Evolutionary conservation across 2,797 vertebrate genomes (phyloP).

Genomic region (Cirrhinus mrigala): DNA sequence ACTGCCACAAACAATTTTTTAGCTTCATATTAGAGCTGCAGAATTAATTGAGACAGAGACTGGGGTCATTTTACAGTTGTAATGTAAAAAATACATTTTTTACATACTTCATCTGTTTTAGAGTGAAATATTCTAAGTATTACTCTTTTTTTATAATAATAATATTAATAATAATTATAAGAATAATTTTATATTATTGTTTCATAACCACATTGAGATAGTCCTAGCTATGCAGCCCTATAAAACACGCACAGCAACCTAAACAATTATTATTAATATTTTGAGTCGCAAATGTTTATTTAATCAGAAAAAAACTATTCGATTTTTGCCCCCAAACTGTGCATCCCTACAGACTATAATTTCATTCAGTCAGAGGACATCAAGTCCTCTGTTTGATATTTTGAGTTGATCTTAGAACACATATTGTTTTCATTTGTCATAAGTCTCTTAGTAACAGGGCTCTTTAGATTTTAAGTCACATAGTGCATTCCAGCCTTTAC

Average conservation of each 20-base stretch:
- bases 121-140: no score
- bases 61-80: no score
- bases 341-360: not conserved
- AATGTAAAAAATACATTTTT: no score
- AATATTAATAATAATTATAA: no score
- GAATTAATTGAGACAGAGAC: no score
- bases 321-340: not conserved
- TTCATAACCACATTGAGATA: not conserved
- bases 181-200: not conserved
- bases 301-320: not conserved
- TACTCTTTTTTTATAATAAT: no score
- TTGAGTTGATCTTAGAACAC: not conserved
- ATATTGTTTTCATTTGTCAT: not conserved
- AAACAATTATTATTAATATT: not conserved
- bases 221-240: not conserved
- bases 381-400: not conserved
- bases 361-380: not conserved
- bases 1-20: not conserved
- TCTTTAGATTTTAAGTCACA: not conserved
- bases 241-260: not conserved
- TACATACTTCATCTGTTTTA: no score
- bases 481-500: conserved; percentile 16
- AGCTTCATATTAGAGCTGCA: no score
- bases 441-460: not conserved
- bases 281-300: not conserved